Conservation (phyloP, 2,797 vertebrate genomes). For the Falco columbarius region DNA sequence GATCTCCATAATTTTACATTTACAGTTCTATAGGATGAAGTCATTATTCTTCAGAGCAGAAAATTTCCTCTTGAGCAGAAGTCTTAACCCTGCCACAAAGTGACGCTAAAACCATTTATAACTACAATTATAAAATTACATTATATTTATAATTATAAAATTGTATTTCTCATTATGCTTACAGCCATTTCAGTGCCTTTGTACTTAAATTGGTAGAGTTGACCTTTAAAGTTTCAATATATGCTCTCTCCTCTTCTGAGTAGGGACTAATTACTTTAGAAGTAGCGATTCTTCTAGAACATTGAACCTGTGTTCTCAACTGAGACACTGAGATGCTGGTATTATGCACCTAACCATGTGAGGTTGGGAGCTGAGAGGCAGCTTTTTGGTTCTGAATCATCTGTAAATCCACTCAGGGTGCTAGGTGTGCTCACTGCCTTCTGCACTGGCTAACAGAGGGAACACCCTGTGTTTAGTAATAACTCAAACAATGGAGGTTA, state of each 20-base stretch:
- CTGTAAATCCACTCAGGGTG: background rate
- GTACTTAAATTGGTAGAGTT: background rate
- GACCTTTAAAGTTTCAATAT: background rate
- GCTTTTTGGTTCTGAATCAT: background rate
- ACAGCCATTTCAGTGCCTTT: background rate
- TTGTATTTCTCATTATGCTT: background rate
- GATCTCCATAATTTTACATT: background rate
- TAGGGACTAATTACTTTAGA: background rate
- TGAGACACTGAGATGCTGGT: background rate
- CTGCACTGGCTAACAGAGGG: background rate
- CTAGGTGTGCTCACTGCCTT: background rate
- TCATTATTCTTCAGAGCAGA: background rate
- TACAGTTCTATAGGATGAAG: background rate
- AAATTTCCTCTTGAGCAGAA: background rate
- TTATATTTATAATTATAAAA: no score
- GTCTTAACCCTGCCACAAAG: background rate
- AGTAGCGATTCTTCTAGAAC: fast-evolving
- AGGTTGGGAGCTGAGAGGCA: background rate
- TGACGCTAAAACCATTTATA: background rate
- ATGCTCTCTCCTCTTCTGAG: background rate
- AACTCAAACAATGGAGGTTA: background rate
- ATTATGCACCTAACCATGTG: background rate
- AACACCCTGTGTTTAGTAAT: background rate
- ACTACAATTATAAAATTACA: no score
- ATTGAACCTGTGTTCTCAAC: background rate